Evolutionary conservation across 2,113 vertebrate genomes (phyloP), one percentile per base, ranked within the genome.

Genomic region (Cynopterus brachyotis): DNA sequence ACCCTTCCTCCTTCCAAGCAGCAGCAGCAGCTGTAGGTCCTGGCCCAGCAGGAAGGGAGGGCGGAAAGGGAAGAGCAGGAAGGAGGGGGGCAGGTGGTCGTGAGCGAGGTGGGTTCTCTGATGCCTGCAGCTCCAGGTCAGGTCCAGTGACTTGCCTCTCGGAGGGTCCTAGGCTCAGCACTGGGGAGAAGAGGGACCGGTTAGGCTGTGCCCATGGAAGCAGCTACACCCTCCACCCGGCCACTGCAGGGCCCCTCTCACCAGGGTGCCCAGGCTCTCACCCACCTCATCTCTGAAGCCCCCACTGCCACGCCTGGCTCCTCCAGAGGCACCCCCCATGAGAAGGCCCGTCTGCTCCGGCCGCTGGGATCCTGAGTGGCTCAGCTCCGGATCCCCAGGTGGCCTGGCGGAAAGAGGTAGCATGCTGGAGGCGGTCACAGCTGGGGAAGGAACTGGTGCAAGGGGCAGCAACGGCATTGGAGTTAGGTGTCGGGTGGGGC

Each of bases 21-120:
- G 28, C 53, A 13, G 53, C n/a, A 1, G 83, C 84, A 64, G 45
- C 72, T 24, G 59, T 64, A 66, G 84, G 59, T 91, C 94, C 82
- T 94, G 83, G 95, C 89, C 94, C 82, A 24, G 80, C 80, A 98
- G 97, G 97, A 97, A 98, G 97, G 96, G 97, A 93, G 97, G 95
- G 97, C 35, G 9, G 69, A 45, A 42, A 53, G 76, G 62, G 79
- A 69, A 69, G 26, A 12, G 53, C 47, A 50, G 87, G 81, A 30
- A n/a, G 62, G 85, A 26, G 11, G 4, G 93, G 59, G 75, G 67
- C 30, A 53, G 91, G 91, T 11, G 76, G 95, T 85, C 15, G 5
- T 9, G 92, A 6, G 30, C 72, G 9, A 72, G 92, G 69, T 90
- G 45, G 73, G 26, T 60, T 64, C 66, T 92, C 83, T 4, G 50